Evolutionary conservation across 2,888 invertebrate genomes (phyloP), one percentile per base, ranked within the genome.

Genomic region (Stenodema calcarata): DNA sequence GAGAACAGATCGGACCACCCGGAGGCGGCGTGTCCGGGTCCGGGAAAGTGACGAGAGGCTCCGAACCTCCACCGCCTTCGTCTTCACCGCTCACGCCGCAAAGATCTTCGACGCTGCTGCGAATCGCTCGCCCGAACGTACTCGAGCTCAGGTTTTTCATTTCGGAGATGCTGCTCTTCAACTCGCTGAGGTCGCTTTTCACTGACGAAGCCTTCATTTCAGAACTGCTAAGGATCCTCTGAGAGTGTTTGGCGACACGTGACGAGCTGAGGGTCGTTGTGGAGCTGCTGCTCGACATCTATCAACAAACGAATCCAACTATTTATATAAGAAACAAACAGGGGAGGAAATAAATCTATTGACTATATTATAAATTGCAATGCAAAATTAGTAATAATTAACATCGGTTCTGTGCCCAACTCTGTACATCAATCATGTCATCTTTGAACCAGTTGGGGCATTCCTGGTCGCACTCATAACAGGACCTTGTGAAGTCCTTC

Each of bases 121-220:
- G 75, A 30, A 88, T 44, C 0, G 86, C 44, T 11, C 87, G 84
- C n/a, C 89, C 88, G 50, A 87, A 70, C 11, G 88, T 73, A 16
- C 30, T 73, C 41, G 90, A 79, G 91, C 92, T 92, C 47, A 95
- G 92, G 90, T 94, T 96, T 92, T 96, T 96, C 94, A 97, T 96
- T 92, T 96, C 96, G 88, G 95, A 95, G 91, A 97, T 95, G 90
- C 96, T 95, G 91, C 95, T 95, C 91, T 96, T 95, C 89, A 97
- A 93, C 90, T 95, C 95, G 88, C 94, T 93, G 79, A 95, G 93
- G 91, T 96, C 95, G 88, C 88, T 88, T 75, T 89, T 96, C 92
- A 96, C 94, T 3, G 35, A 41, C 90, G 95, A 95, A 89, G 96
- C 95, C 92, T 96, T 96, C 93, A 95, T 94, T 92, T 96, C 96